These are phyloP conservation scores for Helobdella robusta DNA, from an alignment of 2,888 invertebrate species.

Conservation along the genomic window DNA sequence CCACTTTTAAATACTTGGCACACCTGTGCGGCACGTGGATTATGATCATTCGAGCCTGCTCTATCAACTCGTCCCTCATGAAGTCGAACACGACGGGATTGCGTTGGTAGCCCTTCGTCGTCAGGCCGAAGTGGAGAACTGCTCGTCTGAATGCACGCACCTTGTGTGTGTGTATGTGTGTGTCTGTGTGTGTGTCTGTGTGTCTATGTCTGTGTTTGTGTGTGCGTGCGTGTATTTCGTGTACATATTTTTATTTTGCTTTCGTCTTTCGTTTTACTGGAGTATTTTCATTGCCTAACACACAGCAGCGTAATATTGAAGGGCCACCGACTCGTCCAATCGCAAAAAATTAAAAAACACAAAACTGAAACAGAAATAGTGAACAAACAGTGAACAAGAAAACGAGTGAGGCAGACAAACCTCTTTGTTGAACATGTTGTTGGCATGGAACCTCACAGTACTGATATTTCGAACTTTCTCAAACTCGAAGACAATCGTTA, in stretches of 20 bases:
- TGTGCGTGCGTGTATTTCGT: neutral
- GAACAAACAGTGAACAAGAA: no score
- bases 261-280: conserved; percentile 2
- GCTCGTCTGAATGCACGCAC: conserved; percentile 74
- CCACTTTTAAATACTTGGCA: conserved; percentile 64
- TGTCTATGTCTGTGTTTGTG: neutral
- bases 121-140: conserved; percentile 59
- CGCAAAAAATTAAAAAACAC: no score
- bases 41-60: conserved; percentile 70
- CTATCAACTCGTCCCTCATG: conserved; percentile 68
- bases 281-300: neutral
- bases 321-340: no score
- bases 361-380: no score
- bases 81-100: conserved; percentile 58
- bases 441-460: conserved; percentile 69
- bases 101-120: conserved; percentile 21
- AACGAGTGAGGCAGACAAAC: no score
- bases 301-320: no score
- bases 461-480: conserved; percentile 77
- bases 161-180: conserved; percentile 50
- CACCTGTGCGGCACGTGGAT: conserved; percentile 67
- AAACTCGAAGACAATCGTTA: conserved; percentile 70
- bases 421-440: conserved; percentile 75
- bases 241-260: neutral
- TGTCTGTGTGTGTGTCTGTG: neutral